phyloP scores from a whole-genome alignment of 2,888 invertebrate genomes.

The Synergus laeviventris region DNA sequence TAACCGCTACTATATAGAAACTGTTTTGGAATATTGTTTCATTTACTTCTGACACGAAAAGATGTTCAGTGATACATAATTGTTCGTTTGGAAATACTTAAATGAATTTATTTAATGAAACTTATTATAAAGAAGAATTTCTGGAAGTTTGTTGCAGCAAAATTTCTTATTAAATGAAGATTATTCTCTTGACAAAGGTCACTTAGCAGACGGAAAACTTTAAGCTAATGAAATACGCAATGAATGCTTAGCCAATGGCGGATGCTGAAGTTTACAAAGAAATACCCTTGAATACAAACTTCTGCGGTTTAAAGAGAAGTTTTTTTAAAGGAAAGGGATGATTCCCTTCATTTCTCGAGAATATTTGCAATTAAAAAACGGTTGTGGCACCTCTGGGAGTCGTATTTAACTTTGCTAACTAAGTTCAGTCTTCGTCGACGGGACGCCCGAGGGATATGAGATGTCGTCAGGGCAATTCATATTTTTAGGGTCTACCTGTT shows the following conservation, averaged over 20 bases:
- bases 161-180: not conserved
- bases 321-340: slow-evolving; percentile 15
- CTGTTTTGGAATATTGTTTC: too few species aligned
- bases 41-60: too few species aligned
- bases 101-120: not conserved
- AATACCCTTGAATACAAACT: slow-evolving; percentile 29
- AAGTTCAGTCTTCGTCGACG: slow-evolving; percentile 73
- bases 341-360: slow-evolving; percentile 65
- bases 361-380: slow-evolving; percentile 74
- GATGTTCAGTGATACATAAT: too few species aligned
- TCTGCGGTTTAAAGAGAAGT: slow-evolving; percentile 15
- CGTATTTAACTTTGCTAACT: slow-evolving; percentile 75
- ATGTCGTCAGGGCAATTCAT: slow-evolving; percentile 65
- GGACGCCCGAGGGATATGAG: slow-evolving; percentile 68
- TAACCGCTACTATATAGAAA: too few species aligned
- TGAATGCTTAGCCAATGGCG: not conserved
- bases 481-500: slow-evolving; percentile 57
- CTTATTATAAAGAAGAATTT: not conserved
- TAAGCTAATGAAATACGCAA: not conserved
- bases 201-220: not conserved
- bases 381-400: slow-evolving; percentile 72
- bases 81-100: not conserved
- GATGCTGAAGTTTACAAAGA: slow-evolving; percentile 33
- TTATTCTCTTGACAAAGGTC: not conserved
- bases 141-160: not conserved